Conservation (phyloP, 1,140 invertebrate genomes). For the Macrotrachela quadricornifera region DNA sequence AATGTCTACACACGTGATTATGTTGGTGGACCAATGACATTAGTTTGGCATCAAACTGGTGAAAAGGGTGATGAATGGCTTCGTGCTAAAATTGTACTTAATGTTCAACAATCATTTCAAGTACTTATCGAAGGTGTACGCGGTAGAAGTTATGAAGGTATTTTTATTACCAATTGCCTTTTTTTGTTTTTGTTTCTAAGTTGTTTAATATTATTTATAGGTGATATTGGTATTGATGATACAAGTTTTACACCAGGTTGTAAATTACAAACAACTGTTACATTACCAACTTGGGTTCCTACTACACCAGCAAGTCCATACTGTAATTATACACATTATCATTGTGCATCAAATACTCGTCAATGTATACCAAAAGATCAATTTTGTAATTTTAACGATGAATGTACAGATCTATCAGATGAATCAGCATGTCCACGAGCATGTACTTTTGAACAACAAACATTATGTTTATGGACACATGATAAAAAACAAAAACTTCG, state of each 20-base stretch:
- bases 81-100: slow-evolving; percentile 6
- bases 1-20: not conserved
- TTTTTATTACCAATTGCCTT: slow-evolving; percentile 19
- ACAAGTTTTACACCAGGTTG: slow-evolving; percentile 10
- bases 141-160: slow-evolving; percentile 14
- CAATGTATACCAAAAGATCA: not conserved
- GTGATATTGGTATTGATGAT: slow-evolving; percentile 23
- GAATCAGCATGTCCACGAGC: slow-evolving; percentile 1
- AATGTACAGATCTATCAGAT: slow-evolving; percentile 6
- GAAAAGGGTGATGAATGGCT: slow-evolving; percentile 9
- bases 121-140: slow-evolving; percentile 16
- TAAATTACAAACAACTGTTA: not conserved
- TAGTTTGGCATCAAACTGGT: slow-evolving; percentile 5
- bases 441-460: slow-evolving; percentile 1
- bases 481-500: not conserved
- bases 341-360: not conserved
- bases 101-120: slow-evolving; percentile 9
- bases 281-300: no score
- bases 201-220: not conserved
- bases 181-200: slow-evolving; percentile 5
- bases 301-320: no score
- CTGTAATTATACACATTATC: no score
- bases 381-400: slow-evolving; percentile 9
- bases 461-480: slow-evolving; percentile 5
- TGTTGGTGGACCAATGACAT: not conserved